These are phyloP conservation scores for Ophion costatus DNA, from an alignment of 2,888 invertebrate genomes.

Conservation along the genomic window DNA sequence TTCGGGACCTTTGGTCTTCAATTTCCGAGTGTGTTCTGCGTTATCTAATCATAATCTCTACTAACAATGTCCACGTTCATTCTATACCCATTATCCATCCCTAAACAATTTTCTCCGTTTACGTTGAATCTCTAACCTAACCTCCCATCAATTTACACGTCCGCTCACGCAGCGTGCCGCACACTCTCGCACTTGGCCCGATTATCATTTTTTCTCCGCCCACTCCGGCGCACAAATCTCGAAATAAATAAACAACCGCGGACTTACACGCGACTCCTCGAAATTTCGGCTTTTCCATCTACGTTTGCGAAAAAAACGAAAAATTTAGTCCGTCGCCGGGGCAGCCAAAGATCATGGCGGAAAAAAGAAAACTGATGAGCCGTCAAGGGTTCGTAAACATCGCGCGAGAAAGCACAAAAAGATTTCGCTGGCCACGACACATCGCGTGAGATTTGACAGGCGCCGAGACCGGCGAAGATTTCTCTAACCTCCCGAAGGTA, in stretches of 20 bases:
- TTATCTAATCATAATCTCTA: not conserved
- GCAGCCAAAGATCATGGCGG: not conserved
- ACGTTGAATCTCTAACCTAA: not conserved
- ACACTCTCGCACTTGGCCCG: not conserved
- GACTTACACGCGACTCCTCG: no score
- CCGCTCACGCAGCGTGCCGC: no score
- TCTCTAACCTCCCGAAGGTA: conserved; percentile 18
- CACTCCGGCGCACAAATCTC: not conserved
- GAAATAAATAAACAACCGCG: not conserved
- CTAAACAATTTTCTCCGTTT: not conserved
- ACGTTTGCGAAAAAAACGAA: not conserved
- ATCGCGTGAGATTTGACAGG: not conserved
- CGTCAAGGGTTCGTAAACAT: not conserved
- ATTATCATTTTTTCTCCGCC: not conserved
- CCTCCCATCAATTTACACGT: not conserved
- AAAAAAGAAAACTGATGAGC: not conserved
- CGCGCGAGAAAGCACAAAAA: not conserved
- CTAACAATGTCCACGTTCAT: not conserved
- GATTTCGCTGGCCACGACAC: no score
- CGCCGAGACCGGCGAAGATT: not conserved
- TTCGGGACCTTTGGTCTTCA: not conserved
- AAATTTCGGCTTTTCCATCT: no score
- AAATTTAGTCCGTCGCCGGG: not conserved
- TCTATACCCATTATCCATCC: not conserved
- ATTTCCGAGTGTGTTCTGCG: not conserved